Conservation (phyloP, 1,140 invertebrate species). For the Calliopsis andreniformis region DNA sequence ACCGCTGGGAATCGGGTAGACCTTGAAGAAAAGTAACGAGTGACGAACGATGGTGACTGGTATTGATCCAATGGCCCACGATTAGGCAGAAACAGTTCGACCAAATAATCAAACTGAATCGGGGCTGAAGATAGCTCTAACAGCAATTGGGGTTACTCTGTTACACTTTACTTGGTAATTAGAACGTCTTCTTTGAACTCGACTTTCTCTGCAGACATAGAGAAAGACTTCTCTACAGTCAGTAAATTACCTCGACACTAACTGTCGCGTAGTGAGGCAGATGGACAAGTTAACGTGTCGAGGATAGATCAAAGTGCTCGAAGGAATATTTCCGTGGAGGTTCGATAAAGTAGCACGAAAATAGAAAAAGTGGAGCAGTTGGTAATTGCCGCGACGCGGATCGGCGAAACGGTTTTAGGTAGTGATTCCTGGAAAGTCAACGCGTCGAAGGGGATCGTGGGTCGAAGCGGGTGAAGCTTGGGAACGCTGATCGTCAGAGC, state of each 20-base stretch:
- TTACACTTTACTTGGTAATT: too few relatives aligned
- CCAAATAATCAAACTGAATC: too few relatives aligned
- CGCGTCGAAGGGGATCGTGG: conserved; percentile 2
- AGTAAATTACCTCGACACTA: too few relatives aligned
- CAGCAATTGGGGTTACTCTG: too few relatives aligned
- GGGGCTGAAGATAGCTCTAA: too few relatives aligned
- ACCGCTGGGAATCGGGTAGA: neutral
- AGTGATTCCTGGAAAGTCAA: neutral
- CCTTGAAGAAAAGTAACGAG: neutral
- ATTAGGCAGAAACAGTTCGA: too few relatives aligned
- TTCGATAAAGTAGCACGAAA: neutral
- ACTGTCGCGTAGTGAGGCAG: too few relatives aligned
- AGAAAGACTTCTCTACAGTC: too few relatives aligned
- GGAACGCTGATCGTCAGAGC: too few relatives aligned
- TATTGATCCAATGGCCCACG: neutral
- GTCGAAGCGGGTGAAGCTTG: neutral
- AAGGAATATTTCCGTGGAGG: neutral
- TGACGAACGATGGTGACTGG: neutral
- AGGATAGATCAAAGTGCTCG: neutral
- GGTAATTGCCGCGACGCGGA: neutral
- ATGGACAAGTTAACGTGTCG: too few relatives aligned
- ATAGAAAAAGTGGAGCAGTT: neutral
- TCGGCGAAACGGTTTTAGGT: conserved; percentile 1
- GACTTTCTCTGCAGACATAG: too few relatives aligned
- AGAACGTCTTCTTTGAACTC: too few relatives aligned